Percentiles rank a stretch among this genome's conserved stretches.
phyloP scores from a whole-genome alignment of 2,113 vertebrate genomes.

The Arothron firmamentum region DNA sequence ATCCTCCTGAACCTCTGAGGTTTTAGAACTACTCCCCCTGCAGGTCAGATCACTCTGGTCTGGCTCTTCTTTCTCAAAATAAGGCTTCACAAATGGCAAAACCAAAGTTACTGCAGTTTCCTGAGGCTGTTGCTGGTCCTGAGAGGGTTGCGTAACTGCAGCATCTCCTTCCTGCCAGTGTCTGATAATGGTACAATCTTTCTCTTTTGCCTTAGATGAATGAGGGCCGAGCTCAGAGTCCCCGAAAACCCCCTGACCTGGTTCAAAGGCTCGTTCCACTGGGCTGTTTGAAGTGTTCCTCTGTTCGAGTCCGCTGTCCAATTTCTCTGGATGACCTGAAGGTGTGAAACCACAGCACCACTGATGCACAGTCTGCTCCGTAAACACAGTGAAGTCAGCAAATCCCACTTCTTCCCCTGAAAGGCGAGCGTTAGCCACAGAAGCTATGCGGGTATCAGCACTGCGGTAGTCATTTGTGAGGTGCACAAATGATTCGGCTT shows the following conservation, averaged over 20 bases:
- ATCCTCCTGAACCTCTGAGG: constrained; percentile 18
- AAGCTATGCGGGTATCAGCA: constrained; percentile 56
- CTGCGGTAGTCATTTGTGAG: constrained; percentile 78
- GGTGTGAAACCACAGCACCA: constrained; percentile 63
- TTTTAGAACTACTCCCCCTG: neutral
- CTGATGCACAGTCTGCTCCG: constrained; percentile 52
- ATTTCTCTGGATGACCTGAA: constrained; percentile 46
- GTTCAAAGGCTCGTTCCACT: constrained; percentile 13
- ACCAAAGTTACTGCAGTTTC: constrained; percentile 20
- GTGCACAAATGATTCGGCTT: constrained; percentile 58
- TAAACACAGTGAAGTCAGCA: constrained; percentile 83
- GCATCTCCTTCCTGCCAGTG: constrained; percentile 46
- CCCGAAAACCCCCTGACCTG: constrained; percentile 24
- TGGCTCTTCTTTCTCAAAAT: neutral
- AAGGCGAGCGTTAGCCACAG: constrained; percentile 50
- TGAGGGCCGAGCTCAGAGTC: constrained; percentile 57
- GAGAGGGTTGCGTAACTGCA: constrained; percentile 27
- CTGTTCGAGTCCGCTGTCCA: constrained; percentile 44
- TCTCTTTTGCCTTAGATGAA: constrained; percentile 6
- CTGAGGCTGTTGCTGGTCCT: constrained; percentile 46
- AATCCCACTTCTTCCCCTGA: constrained; percentile 76
- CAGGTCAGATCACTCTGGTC: constrained; percentile 1
- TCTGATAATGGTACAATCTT: constrained; percentile 19
- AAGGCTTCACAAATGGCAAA: constrained; percentile 5
- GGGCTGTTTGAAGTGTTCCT: constrained; percentile 35